phyloP scores from a whole-genome alignment of 2,113 vertebrate species.

The Solenodon paradoxus region DNA sequence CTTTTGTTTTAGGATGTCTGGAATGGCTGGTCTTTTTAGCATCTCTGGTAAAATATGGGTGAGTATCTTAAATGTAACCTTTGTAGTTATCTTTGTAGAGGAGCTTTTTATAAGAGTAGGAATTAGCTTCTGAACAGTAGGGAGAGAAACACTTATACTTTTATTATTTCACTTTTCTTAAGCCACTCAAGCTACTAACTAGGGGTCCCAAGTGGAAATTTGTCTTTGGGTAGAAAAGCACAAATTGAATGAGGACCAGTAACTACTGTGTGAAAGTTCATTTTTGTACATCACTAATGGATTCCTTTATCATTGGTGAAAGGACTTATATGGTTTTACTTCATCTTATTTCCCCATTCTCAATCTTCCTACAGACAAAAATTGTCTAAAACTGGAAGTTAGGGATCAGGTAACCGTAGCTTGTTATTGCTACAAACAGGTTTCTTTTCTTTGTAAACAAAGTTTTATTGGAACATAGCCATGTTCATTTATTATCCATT shows the following conservation, averaged over 20 bases:
- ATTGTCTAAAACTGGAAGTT: background rate
- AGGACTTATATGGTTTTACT: background rate
- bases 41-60: constrained; percentile 91
- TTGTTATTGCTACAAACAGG: background rate
- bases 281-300: background rate
- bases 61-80: constrained; percentile 62
- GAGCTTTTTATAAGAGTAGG: constrained; percentile 17
- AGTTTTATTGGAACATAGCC: background rate
- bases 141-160: background rate
- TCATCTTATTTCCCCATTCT: background rate
- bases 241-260: background rate
- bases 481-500: background rate
- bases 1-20: constrained; percentile 86
- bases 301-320: background rate
- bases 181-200: background rate
- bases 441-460: constrained; percentile 15
- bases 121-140: background rate
- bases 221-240: background rate
- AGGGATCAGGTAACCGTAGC: background rate
- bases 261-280: background rate
- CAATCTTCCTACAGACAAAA: background rate
- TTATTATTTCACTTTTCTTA: constrained; percentile 5
- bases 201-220: background rate
- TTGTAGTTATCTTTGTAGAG: constrained; percentile 19
- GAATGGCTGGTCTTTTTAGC: constrained; percentile 90